These are phyloP conservation scores for Myiotriccus ornatus DNA, from an alignment of 2,797 vertebrate genomes.

Conservation along the genomic window DNA sequence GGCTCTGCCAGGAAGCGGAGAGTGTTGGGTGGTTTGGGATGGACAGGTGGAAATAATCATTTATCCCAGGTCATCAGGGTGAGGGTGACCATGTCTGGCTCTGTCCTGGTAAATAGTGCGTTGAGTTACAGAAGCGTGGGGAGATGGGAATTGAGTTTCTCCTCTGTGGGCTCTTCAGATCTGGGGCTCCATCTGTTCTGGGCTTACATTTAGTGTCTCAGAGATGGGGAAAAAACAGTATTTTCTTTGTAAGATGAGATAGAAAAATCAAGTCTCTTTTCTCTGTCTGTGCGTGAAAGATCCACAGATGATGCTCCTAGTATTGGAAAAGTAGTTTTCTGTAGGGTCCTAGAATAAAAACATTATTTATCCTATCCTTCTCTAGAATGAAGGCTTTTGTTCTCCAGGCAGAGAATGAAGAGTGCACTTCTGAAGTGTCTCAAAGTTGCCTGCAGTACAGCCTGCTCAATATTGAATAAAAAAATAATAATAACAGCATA, in stretches of 20 bases:
- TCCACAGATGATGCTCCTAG: no score
- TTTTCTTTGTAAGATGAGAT: not conserved
- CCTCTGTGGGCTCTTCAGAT: not conserved
- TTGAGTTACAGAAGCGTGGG: not conserved
- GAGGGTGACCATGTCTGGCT: not conserved
- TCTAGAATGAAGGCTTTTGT: not conserved
- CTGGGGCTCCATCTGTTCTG: not conserved
- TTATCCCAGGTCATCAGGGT: not conserved
- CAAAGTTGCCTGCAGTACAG: not conserved
- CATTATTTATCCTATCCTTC: not conserved
- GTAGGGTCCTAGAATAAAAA: not conserved
- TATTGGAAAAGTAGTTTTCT: not conserved
- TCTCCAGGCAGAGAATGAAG: not conserved
- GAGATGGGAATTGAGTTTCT: not conserved
- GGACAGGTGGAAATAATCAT: not conserved
- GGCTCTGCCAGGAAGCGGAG: no score
- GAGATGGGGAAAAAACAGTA: accelerated
- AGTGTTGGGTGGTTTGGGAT: not conserved
- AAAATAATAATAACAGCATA: not conserved
- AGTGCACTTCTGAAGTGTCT: not conserved
- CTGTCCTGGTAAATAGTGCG: not conserved
- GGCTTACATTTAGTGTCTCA: not conserved
- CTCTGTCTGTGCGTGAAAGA: not conserved
- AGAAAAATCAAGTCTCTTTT: not conserved
- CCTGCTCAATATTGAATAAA: not conserved